Evolutionary conservation across 1,140 invertebrate species (phyloP), one percentile per base, ranked within the genome.

Genomic region (Mactra quadrangularis): DNA sequence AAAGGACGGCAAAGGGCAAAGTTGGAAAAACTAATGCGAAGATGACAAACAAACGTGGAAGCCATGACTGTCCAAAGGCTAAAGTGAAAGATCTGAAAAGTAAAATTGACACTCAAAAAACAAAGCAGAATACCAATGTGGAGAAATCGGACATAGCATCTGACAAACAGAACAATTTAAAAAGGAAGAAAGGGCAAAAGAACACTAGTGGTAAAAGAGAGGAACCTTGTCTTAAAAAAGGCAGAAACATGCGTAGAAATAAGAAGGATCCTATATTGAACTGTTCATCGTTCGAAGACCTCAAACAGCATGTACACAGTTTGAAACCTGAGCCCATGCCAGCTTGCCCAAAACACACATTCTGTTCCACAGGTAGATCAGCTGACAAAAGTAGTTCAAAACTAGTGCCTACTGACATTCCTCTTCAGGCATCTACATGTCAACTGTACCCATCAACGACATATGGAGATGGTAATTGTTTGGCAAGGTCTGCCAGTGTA

Each of bases 391-490:
- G 9, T 53, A 50, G 25, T 33, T 27, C 53, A 72, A 9, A n/a
- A 6, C 31, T 72, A 17, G 22, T 72, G 22, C 68, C 68, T 33
- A 45, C 52, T n/a, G 68, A 72, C 19, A 7, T 55, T 29, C 47
- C 25, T 22, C 9, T 29, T 9, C 3, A 29, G 17, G 19, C 19
- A 3, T 25, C 29, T 17, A 31, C 22, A 13, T n/a, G n/a, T n/a
- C 17, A 31, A 27, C 47, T 72, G 22, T 72, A 31, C 9, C 68
- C 68, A 4, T 19, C 17, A 22, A 55, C 22, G 25, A 55, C 53
- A 13, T 72, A 72, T 72, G 68, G 68, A 6, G 68, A 72, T 55
- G 68, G 68, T 3, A 72, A 72, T 47, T 72, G 68, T 72, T 29
- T 72, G n/a, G 47, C 68, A 19, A 53, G 50, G n/a, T 72, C 19